Evolutionary conservation across 2,113 vertebrate genomes (phyloP), one percentile per base, ranked within the genome.

Genomic region (Meriones unguiculatus): DNA sequence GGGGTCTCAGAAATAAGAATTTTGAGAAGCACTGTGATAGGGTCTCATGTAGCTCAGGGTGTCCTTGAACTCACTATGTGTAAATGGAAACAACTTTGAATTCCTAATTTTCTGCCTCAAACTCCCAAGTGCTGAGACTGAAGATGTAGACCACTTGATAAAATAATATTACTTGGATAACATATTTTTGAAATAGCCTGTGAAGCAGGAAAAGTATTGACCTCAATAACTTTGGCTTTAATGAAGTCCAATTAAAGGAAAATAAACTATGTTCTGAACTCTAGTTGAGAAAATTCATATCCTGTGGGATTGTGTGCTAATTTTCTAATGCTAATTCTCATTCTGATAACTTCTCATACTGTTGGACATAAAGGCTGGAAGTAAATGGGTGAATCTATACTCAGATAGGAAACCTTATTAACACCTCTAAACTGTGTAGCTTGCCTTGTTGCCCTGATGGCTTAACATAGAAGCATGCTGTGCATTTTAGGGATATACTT

Each of bases 221-320:
- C 86, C 22, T 64, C 62, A 52, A 89, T 80, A 76, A 86, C 77
- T 93, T 91, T 80, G 17, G 52, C 85, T 86, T 64, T 52, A 69
- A 1, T 15, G 8, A 30, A 54, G 38, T 93, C 76, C 88, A 92
- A 88, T n/a, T 69, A 64, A 90, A 95, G 65, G 38, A 30, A 73
- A 93, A 17, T 46, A 93, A 70, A n/a, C 30, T 59, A 7, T 62
- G 15, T 22, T 11, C 54, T 50, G 57, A 92, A 50, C 7, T 77
- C 38, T 54, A 38, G 38, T 38, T 93, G 62, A 57, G 67, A 67
- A 65, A 64, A 32, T 28, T 89, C 65, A 25, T 77, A 52, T 46
- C 46, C 64, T 35, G 28, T n/a, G 70, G 59, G 18, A 41, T 30
- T 67, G 30, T 50, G 50, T 38, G 28, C 81, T 87, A 13, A 76